Conservation (phyloP, 2,888 invertebrate species). For the Latrodectus hesperus region DNA sequence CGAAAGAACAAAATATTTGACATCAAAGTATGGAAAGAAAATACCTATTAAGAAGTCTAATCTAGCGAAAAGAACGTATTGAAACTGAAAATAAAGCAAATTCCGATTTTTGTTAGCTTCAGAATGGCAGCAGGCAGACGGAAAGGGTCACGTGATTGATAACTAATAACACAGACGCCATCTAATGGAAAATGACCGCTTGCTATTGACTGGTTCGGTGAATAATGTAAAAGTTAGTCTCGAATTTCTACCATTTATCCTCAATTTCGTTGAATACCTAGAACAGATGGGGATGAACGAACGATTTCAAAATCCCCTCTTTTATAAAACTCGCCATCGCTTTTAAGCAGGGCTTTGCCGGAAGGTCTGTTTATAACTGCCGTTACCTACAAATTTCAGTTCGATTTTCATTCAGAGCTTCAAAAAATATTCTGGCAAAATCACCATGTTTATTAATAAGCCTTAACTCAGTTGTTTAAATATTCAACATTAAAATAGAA, state of each 20-base stretch:
- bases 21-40: conserved; percentile 3
- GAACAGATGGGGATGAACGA: conserved; percentile 62
- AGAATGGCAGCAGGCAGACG: conserved; percentile 53
- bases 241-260: conserved; percentile 48
- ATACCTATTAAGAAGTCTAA: conserved; percentile 62
- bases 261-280: conserved; percentile 46
- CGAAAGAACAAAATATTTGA: background rate
- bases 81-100: conserved; percentile 2
- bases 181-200: conserved; percentile 66
- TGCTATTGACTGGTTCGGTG: conserved; percentile 63
- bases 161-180: conserved; percentile 63
- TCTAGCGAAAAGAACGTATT: conserved; percentile 45
- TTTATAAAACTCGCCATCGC: background rate
- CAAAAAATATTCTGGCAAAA: too few relatives aligned
- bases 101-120: background rate
- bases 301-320: conserved; percentile 13
- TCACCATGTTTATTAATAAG: too few relatives aligned
- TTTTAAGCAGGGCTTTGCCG: background rate
- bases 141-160: conserved; percentile 67
- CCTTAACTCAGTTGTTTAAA: too few relatives aligned
- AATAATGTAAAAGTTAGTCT: conserved; percentile 55
- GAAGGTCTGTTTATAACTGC: too few relatives aligned
- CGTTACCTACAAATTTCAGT: too few relatives aligned
- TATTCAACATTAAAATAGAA: too few relatives aligned
- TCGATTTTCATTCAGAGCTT: too few relatives aligned